Evolutionary conservation across 2,113 vertebrate genomes (phyloP), one percentile per base, ranked within the genome.

Genomic region (Aegithalos caudatus): DNA sequence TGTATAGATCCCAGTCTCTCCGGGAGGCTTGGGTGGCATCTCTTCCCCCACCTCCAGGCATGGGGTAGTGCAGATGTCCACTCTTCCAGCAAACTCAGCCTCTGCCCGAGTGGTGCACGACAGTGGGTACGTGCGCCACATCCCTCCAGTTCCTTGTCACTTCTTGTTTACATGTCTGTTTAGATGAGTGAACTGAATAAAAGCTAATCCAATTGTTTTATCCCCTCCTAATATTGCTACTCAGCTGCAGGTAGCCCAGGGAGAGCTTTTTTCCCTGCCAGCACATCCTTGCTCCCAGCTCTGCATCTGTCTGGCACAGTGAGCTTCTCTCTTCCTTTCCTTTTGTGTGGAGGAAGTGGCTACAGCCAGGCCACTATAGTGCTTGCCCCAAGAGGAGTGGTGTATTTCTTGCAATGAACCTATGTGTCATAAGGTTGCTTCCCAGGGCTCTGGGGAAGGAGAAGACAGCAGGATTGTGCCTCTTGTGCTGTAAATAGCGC

Each of bases 131-230:
- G 95, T 2, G 7, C 8, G 3, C 93, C 81, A 50, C 18, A 0
- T 97, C 93, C 95, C 81, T 89, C 89, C 65, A 56, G 65, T 97
- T 97, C 79, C 95, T 97, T 97, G 96, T 97, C 92, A 60, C 74
- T 97, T 96, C 94, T 83, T 97, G 98, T 98, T 98, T 98, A 98
- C 97, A 97, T 37, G 19, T 96, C 62, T 95, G 53, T 97, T 92
- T 93, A 93, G 94, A 91, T 95, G 86, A 95, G 85, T 90, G 95
- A 97, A 97, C 95, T 97, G 94, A 97, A 97, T 97, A 97, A 98
- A 98, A 94, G 79, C 95, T 3, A 51, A 91, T 97, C 90, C 93
- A 90, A 92, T 97, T 95, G 93, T 92, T 97, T 86, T 61, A 88
- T 85, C 90, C 94, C 92, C 67, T 97, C 74, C 92, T 70, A 44